Conservation (phyloP, 2,113 vertebrate genomes). For the Myrmecophaga tridactyla region DNA sequence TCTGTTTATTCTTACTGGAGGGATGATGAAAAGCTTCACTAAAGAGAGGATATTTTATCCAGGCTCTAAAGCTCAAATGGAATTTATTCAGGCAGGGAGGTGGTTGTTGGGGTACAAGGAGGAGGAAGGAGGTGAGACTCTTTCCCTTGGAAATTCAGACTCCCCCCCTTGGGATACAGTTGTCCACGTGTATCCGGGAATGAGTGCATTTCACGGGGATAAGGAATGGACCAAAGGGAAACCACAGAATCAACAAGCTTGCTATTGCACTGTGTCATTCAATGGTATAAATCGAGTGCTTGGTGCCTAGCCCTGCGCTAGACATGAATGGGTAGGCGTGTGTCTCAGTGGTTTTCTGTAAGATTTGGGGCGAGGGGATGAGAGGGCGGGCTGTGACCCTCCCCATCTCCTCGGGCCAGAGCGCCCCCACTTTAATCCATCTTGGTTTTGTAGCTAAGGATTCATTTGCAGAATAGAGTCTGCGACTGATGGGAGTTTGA, state of each 20-base stretch:
- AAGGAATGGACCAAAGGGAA: neutral
- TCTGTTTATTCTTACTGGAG: neutral
- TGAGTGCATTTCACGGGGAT: neutral
- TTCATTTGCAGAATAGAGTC: neutral
- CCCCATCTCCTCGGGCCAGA: neutral
- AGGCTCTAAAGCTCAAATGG: neutral
- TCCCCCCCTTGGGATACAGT: neutral
- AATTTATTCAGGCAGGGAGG: neutral
- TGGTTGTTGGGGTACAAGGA: neutral
- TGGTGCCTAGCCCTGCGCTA: neutral
- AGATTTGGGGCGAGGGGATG: rapidly evolving
- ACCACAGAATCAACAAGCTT: neutral
- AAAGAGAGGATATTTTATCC: neutral
- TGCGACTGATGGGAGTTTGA: neutral
- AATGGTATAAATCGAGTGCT: neutral
- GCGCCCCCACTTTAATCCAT: rapidly evolving
- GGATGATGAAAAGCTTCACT: neutral
- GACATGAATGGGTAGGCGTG: neutral
- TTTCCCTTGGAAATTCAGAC: neutral
- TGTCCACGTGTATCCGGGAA: neutral
- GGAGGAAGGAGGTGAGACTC: neutral
- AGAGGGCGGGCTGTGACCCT: neutral
- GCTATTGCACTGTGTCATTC: neutral
- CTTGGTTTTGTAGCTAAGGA: neutral
- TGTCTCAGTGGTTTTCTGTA: neutral